Evolutionary conservation across 2,888 invertebrate genomes (phyloP), one percentile per base, ranked within the genome.

Genomic region (Chalcosyrphus nemorum): DNA sequence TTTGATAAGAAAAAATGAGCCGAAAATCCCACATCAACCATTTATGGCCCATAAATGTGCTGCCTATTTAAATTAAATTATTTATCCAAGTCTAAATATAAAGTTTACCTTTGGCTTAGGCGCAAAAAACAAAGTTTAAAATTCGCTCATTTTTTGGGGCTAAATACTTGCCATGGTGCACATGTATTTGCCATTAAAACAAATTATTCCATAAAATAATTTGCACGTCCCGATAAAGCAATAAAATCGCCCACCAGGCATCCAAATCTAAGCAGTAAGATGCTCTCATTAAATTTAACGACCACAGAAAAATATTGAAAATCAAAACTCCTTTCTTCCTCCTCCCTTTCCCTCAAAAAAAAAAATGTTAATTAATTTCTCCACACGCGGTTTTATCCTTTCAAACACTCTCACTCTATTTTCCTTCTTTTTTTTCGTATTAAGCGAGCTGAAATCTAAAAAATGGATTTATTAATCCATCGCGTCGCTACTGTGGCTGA

Each of bases 331-430:
- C 29, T 32, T 41, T 27, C 29, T n/a, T n/a, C n/a, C n/a, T n/a
- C n/a, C n/a, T n/a, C n/a, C n/a, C n/a, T n/a, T n/a, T n/a, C n/a
- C n/a, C n/a, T n/a, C n/a, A n/a, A n/a, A n/a, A n/a, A n/a, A n/a
- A n/a, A 5, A 47, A 70, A 56, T 32, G 56, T 70, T 70, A 70
- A 70, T 70, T 70, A 57, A 70, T 38, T 70, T 70, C 57, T 47
- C 45, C 56, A 47, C 57, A 47, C 57, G 70, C 70, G 57, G 45
- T 70, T 47, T 35, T n/a, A 68, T 59, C 47, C 35, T 35, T n/a
- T n/a, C 21, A 24, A 4, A 24, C 9, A 6, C 6, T 38, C n/a
- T n/a, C n/a, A n/a, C n/a, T n/a, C n/a, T n/a, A n/a, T n/a, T n/a
- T n/a, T n/a, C n/a, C n/a, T n/a, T n/a, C n/a, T n/a, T n/a, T n/a